Evolutionary conservation across 1,140 invertebrate genomes (phyloP), one percentile per base, ranked within the genome.

Genomic region (Scylla paramamosain): DNA sequence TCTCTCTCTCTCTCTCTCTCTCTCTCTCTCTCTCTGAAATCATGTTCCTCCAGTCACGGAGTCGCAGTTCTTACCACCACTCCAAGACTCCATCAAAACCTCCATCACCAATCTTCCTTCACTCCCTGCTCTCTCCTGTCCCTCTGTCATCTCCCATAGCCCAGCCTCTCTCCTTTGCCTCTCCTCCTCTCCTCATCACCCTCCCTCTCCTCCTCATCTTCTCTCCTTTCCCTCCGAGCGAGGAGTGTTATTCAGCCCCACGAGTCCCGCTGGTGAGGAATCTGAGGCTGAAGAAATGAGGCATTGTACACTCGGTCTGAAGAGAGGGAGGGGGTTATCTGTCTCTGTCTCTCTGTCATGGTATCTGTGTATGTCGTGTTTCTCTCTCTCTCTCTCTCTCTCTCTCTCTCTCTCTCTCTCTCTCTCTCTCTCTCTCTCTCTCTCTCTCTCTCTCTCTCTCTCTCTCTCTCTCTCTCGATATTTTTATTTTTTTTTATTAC

Each of bases 11-110:
- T 20, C 14, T 32, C 83, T 25, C 45, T 59, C 16, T 59, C 86
- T n/a, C 93, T 59, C 84, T 93, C 20, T 86, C 59, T 67, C n/a
- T 89, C 20, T 67, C 93, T 52, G 67, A 28, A 29, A 28, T 28
- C 84, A 46, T n/a, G 12, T 31, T 16, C 84, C 86, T 31, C 25
- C 32, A 8, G 48, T 28, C 31, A 25, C 87, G 20, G 20, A n/a
- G 12, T 46, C 52, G 8, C 25, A 12, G 10, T 31, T 77, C 0
- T 16, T 14, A 4, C 31, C 67, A 48, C n/a, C 28, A 39, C 77
- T 48, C 45, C 45, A 4, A 39, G 2, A 7, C 31, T 10, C 46
- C 83, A 25, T 52, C 83, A 10, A 46, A 0, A 46, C 25, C 39
- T 29, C 48, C 25, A 12, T 39, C 86, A 20, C 29, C 16, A 52